Evolutionary conservation across 2,888 invertebrate genomes (phyloP).

Genomic region (Phymatocera aterrima): DNA sequence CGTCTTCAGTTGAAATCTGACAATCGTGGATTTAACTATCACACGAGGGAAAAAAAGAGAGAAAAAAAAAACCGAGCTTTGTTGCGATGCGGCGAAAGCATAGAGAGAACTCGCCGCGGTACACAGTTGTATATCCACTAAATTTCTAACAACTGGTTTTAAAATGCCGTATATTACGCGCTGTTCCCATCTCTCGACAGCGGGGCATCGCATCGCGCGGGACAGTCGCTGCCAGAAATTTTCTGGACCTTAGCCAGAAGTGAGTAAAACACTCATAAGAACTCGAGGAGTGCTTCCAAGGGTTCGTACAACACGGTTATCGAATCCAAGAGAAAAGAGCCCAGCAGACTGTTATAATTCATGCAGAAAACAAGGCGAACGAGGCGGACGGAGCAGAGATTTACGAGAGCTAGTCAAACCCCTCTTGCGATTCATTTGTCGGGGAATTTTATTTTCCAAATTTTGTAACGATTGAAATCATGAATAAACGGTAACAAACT

Average conservation of each 20-base stretch:
- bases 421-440: background rate
- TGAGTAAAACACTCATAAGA: background rate
- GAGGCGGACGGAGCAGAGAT: background rate
- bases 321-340: background rate
- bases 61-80: constrained; percentile 5
- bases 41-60: background rate
- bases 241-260: constrained; percentile 40
- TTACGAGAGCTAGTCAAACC: background rate
- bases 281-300: constrained; percentile 12
- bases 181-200: constrained; percentile 22
- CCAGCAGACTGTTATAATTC: constrained; percentile 18
- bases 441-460: constrained; percentile 22
- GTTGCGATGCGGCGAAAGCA: background rate
- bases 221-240: constrained; percentile 41
- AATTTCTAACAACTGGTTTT: constrained; percentile 47
- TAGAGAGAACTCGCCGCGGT: background rate
- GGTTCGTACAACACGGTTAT: background rate
- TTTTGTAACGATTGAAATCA: background rate
- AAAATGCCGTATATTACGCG: constrained; percentile 45
- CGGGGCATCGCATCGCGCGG: constrained; percentile 10
- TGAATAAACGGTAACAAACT: constrained; percentile 15
- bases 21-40: constrained; percentile 41
- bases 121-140: constrained; percentile 19
- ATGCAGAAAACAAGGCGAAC: background rate
- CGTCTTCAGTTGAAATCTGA: background rate